phyloP scores from a whole-genome alignment of 1,140 invertebrate genomes.

The Heliconius hermathena region DNA sequence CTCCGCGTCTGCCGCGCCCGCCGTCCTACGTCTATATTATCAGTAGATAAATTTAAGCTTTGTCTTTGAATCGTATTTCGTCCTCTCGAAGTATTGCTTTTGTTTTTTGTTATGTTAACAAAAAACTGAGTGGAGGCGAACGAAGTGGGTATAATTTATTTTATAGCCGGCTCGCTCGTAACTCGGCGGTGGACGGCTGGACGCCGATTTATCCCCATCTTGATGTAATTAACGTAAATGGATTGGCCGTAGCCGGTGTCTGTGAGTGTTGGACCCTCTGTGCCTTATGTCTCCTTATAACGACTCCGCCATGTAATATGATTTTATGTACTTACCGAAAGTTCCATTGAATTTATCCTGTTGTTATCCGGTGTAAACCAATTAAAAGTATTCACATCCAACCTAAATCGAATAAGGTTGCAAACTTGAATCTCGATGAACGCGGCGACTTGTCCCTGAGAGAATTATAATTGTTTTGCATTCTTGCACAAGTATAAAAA shows the following conservation, averaged over 20 bases:
- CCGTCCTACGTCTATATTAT: slow-evolving; percentile 81
- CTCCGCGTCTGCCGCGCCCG: slow-evolving; percentile 67
- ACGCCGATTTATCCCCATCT: slow-evolving; percentile 81
- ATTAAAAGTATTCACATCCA: slow-evolving; percentile 64
- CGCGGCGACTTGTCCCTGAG: slow-evolving; percentile 71
- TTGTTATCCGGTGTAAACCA: slow-evolving; percentile 54
- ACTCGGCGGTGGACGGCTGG: slow-evolving; percentile 79
- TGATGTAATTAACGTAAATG: slow-evolving; percentile 80
- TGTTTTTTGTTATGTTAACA: slow-evolving; percentile 75
- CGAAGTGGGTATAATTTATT: slow-evolving; percentile 82
- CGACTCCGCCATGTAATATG: slow-evolving; percentile 46
- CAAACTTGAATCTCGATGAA: slow-evolving; percentile 63
- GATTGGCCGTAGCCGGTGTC: slow-evolving; percentile 71
- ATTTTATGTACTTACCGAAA: slow-evolving; percentile 37
- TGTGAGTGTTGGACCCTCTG: slow-evolving; percentile 56
- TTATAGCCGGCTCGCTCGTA: slow-evolving; percentile 80
- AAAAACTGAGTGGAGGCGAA: slow-evolving; percentile 79
- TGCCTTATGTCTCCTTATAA: slow-evolving; percentile 28
- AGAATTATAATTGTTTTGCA: slow-evolving; percentile 81
- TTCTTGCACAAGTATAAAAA: slow-evolving; percentile 80
- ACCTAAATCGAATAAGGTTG: slow-evolving; percentile 70
- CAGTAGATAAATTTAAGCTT: slow-evolving; percentile 81
- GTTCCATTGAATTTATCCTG: slow-evolving; percentile 17
- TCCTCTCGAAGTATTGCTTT: slow-evolving; percentile 77
- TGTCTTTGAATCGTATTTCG: slow-evolving; percentile 81